Conservation (phyloP, 2,797 vertebrate species). For the Gouania willdenowi region DNA sequence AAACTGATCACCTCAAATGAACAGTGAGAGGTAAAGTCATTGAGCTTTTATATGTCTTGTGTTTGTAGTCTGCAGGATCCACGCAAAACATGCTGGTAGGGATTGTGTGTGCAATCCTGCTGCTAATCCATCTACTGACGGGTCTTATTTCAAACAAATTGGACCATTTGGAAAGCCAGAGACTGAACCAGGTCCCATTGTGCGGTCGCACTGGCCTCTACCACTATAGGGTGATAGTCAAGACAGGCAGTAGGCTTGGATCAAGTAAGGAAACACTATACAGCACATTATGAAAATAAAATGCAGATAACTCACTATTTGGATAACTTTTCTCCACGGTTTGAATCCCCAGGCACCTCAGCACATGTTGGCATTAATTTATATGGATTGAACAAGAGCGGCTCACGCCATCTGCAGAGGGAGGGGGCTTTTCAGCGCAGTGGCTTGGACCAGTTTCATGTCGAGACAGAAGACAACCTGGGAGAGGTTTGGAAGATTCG, state of each 20-base stretch:
- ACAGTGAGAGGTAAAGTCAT: too few relatives aligned
- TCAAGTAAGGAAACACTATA: too few relatives aligned
- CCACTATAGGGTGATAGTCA: slow-evolving; percentile 77
- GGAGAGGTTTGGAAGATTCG: slow-evolving; percentile 82
- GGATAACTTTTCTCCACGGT: too few relatives aligned
- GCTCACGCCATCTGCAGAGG: slow-evolving; percentile 74
- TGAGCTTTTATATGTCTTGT: not conserved
- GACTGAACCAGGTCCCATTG: slow-evolving; percentile 68
- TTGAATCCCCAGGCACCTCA: slow-evolving; percentile 71
- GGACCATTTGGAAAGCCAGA: slow-evolving; percentile 74
- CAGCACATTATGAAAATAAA: too few relatives aligned
- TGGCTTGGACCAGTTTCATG: slow-evolving; percentile 75
- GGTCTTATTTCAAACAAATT: slow-evolving; percentile 77
- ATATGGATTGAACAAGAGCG: slow-evolving; percentile 76
- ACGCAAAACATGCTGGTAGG: slow-evolving; percentile 61
- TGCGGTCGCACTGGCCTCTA: slow-evolving; percentile 73
- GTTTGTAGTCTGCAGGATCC: slow-evolving; percentile 57
- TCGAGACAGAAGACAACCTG: slow-evolving; percentile 76
- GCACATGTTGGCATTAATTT: slow-evolving; percentile 80
- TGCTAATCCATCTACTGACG: slow-evolving; percentile 71
- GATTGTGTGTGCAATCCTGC: slow-evolving; percentile 70
- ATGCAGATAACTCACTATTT: too few relatives aligned
- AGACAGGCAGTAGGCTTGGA: slow-evolving; percentile 76
- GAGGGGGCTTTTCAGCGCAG: slow-evolving; percentile 76
- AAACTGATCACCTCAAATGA: too few relatives aligned